These are phyloP conservation scores for Gibbula magus DNA, from an alignment of 2,888 invertebrate species.

Conservation along the genomic window DNA sequence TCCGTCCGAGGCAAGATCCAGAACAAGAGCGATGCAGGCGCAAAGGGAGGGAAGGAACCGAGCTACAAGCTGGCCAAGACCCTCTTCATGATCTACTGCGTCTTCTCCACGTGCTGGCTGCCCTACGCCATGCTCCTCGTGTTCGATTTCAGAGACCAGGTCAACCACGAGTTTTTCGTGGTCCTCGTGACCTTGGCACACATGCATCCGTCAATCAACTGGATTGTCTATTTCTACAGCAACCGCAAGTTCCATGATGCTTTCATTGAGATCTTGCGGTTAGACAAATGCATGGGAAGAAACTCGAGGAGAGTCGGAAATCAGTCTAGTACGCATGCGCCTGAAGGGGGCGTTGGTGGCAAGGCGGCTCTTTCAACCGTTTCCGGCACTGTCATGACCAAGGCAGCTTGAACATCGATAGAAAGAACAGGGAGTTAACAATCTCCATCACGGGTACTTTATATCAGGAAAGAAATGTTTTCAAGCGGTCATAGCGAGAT, in stretches of 20 bases:
- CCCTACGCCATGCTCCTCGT: conserved; percentile 61
- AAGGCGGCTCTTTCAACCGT: too few relatives aligned
- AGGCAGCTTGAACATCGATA: too few relatives aligned
- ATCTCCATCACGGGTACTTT: too few relatives aligned
- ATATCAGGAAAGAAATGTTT: too few relatives aligned
- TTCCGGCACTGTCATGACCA: too few relatives aligned
- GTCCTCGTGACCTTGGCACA: conserved; percentile 54
- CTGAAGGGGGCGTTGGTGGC: too few relatives aligned
- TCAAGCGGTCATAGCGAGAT: too few relatives aligned
- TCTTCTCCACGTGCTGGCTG: conserved; percentile 60
- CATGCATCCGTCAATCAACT: conserved; percentile 56
- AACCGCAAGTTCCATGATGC: conserved; percentile 49
- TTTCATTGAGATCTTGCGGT: conserved; percentile 32
- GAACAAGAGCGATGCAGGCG: background rate
- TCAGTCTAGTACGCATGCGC: too few relatives aligned
- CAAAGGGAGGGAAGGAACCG: background rate
- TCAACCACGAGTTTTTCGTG: conserved; percentile 52
- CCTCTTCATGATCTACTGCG: conserved; percentile 59
- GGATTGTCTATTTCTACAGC: conserved; percentile 54
- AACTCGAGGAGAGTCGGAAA: too few relatives aligned
- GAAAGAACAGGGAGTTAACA: too few relatives aligned
- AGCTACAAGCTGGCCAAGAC: conserved; percentile 49
- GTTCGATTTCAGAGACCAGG: conserved; percentile 50
- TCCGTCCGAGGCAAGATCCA: background rate
- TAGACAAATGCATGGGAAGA: background rate